Conservation (phyloP, 2,797 vertebrate species). For the Paedocypris micromegethes region DNA sequence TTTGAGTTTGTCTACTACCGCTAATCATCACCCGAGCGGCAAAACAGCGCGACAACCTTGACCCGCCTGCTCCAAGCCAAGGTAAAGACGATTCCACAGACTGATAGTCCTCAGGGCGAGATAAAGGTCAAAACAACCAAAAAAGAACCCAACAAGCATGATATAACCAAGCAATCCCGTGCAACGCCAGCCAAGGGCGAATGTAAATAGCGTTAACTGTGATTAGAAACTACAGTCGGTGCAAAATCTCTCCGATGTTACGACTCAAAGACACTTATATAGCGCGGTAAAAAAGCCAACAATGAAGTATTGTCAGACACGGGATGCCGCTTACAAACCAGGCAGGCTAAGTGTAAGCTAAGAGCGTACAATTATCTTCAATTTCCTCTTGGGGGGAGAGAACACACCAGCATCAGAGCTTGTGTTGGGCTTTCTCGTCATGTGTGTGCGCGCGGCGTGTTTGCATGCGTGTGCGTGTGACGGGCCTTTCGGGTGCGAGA, state of each 20-base stretch:
- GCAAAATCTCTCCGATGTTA: conserved; percentile 25
- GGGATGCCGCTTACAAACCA: conserved; percentile 27
- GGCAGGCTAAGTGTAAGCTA: conserved; percentile 40
- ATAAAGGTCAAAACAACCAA: conserved; percentile 18
- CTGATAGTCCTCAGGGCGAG: conserved; percentile 21
- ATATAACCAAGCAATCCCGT: neutral
- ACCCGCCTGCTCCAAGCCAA: conserved; percentile 29
- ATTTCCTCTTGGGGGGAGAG: conserved; percentile 57
- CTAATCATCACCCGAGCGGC: conserved; percentile 4
- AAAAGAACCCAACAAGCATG: neutral
- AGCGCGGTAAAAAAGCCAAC: conserved; percentile 15
- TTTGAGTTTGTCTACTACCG: neutral
- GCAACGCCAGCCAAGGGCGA: conserved; percentile 33
- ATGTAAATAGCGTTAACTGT: conserved; percentile 51
- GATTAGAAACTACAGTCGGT: conserved; percentile 54
- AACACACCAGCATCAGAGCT: conserved; percentile 45
- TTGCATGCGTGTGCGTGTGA: conserved; percentile 30
- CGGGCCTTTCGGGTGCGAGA: conserved; percentile 36
- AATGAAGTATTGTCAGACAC: conserved; percentile 32
- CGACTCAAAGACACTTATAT: conserved; percentile 19
- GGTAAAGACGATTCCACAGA: conserved; percentile 32
- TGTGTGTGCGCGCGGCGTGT: too few species aligned
- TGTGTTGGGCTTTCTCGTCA: conserved; percentile 25
- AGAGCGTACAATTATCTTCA: conserved; percentile 50
- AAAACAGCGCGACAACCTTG: conserved; percentile 19